A percentile compares a stretch with the other conserved stretches of the same genome.
Evolutionary conservation across 2,888 invertebrate genomes (phyloP).

Genomic region (Biston betularia): DNA sequence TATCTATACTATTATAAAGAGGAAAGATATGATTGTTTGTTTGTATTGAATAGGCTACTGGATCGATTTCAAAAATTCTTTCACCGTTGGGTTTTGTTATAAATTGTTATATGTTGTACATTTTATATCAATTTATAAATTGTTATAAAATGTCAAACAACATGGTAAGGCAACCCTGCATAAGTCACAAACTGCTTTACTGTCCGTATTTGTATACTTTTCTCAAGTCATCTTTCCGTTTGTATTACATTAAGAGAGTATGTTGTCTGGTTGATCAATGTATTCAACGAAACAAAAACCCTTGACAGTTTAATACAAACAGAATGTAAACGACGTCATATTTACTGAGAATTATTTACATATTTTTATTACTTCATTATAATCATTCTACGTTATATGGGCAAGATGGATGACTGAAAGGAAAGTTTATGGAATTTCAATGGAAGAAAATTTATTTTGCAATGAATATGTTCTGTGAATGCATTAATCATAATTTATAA

Average conservation of each 20-base stretch:
- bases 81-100: too few species aligned
- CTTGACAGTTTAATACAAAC: slow-evolving; percentile 43
- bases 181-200: slow-evolving; percentile 3
- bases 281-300: slow-evolving; percentile 49
- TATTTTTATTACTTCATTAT: slow-evolving; percentile 43
- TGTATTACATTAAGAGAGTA: slow-evolving; percentile 45
- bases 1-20: too few species aligned
- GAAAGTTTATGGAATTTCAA: slow-evolving; percentile 48
- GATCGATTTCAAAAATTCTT: too few species aligned
- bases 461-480: slow-evolving; percentile 3
- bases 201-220: slow-evolving; percentile 21
- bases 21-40: too few species aligned
- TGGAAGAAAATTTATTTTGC: slow-evolving; percentile 22
- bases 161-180: too few species aligned
- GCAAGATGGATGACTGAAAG: slow-evolving; percentile 47
- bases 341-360: slow-evolving; percentile 45
- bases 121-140: too few species aligned
- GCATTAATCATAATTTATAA: too few species aligned
- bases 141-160: too few species aligned
- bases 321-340: slow-evolving; percentile 47
- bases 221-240: slow-evolving; percentile 35
- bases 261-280: slow-evolving; percentile 50
- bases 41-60: too few species aligned
- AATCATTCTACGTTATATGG: slow-evolving; percentile 32
- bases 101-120: too few species aligned